Base-by-base conservation (phyloP, 1,140 invertebrate genomes). In the Pentalonia nigronervosa region DNA sequence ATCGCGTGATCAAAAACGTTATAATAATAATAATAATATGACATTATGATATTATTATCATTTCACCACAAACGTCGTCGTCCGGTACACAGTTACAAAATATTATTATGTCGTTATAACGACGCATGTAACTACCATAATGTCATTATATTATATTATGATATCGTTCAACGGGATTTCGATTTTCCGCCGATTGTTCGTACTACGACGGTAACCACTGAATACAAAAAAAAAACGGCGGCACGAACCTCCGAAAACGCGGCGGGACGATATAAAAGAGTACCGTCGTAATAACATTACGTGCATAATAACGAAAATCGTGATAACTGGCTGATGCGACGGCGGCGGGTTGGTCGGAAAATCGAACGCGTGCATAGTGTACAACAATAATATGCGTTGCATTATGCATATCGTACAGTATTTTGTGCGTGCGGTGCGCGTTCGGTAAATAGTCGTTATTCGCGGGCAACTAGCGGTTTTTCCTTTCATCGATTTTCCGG, bases 401-500 rank as follows among this genome's bases (percentile, higher is more conserved):
- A 25, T 36, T 81, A 81, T 36, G 7, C 34, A 36, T 67, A 76
- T 34, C 23, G 1, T 21, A 53, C 7, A 7, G 21, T 21, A 21
- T 41, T 41, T 83, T 21, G 11, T 48, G 23, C 30, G 41, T n/a
- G 45, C 6, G 23, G 25, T 4, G 21, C 36, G 23, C 67, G 9
- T 60, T 30, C 11, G 60, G 25, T 67, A 67, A n/a, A 67, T 67
- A 67, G 30, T 14, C 60, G 30, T 67, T 67, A 67, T 67, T n/a
- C 9, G 30, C 9, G 60, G 30, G 60, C 25, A 30, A 47, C 83
- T 25, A 30, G 83, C 41, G 83, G 83, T 86, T 86, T 81, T 88
- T 88, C 47, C n/a, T 34, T 50, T 34, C 53, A 88, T 88, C 47
- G 86, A 88, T 88, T 88, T 88, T 88, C 17, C 17, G 30, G n/a